Evolutionary conservation across 2,797 vertebrate species (phyloP), one percentile per base, ranked within the genome.

Genomic region (Acanthopagrus latus): DNA sequence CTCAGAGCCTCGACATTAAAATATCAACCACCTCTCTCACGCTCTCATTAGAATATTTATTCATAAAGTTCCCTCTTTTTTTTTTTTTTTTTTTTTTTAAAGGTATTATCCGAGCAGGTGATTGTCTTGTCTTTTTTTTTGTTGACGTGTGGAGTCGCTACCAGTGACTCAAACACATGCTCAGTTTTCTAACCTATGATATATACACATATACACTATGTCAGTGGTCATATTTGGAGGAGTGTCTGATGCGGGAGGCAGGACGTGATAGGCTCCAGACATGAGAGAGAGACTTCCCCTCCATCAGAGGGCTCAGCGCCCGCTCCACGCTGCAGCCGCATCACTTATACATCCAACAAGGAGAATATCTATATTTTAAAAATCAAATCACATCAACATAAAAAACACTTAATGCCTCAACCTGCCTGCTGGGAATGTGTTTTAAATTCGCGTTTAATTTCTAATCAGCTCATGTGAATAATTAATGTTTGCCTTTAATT

Each of bases 181-280:
- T 83, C 62, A 50, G 70, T 52, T 86, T 85, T 87, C 76, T 78
- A 91, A 85, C 83, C 91, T 91, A 81, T 93, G 90, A 95, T 94
- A 94, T 95, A 21, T 7, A 18, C 33, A 33, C 33, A 8, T 29
- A 93, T 94, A 92, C 92, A 93, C 94, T 92, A 90, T 56, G 85
- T 74, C 60, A 80, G 83, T 87, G 87, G 81, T 91, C 90, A 89
- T 93, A 83, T 91, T 59, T 83, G 91, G 93, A 92, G 95, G 93
- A 84, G 94, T 91, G 93, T 91, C 92, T 86, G 82, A 66, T 44
- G 70, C 78, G n/a, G 57, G 66, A 33, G 79, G 52, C 44, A 78
- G 80, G 77, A 86, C 77, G 83, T 83, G 94, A 96, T 95, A 91
- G 95, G 94, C 85, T 93, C 65, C 74, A 85, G 64, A 84, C 80